Evolutionary conservation across 2,113 vertebrate species (phyloP).

Genomic region (Oncorhynchus masou): DNA sequence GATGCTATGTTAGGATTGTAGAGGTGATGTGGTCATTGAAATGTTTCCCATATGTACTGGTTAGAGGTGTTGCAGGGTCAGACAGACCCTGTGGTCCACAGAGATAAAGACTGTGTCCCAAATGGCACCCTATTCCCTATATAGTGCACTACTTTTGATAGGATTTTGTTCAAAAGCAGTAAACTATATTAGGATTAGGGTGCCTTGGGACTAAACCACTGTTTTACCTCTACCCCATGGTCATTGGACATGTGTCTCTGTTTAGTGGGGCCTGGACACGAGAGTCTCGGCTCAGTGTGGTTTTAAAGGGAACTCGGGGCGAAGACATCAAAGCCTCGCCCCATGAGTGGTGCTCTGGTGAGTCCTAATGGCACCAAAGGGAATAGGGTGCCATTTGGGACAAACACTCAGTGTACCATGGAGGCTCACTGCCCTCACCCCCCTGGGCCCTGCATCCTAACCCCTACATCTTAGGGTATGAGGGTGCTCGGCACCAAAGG

Average conservation of each 20-base stretch:
- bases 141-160: too few relatives aligned
- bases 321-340: conserved; percentile 35
- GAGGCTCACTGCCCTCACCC: not conserved
- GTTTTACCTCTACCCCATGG: conserved; percentile 11
- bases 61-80: not conserved
- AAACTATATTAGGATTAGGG: too few relatives aligned
- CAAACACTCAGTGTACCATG: too few relatives aligned
- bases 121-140: too few relatives aligned
- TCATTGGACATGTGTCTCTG: conserved; percentile 18
- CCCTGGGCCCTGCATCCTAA: not conserved
- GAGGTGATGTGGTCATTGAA: not conserved
- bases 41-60: not conserved
- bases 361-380: not conserved
- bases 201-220: too few relatives aligned
- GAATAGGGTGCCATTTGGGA: too few relatives aligned
- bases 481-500: not conserved
- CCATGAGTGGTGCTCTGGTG: conserved; percentile 33
- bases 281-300: conserved; percentile 42
- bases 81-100: too few relatives aligned
- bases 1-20: not conserved
- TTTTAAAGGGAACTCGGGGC: conserved; percentile 70
- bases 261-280: conserved; percentile 45
- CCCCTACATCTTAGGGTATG: not conserved
- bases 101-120: too few relatives aligned
- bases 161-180: too few relatives aligned